These are phyloP conservation scores for Nomada ferruginata DNA, from an alignment of 2,888 invertebrate genomes.

Conservation along the genomic window DNA sequence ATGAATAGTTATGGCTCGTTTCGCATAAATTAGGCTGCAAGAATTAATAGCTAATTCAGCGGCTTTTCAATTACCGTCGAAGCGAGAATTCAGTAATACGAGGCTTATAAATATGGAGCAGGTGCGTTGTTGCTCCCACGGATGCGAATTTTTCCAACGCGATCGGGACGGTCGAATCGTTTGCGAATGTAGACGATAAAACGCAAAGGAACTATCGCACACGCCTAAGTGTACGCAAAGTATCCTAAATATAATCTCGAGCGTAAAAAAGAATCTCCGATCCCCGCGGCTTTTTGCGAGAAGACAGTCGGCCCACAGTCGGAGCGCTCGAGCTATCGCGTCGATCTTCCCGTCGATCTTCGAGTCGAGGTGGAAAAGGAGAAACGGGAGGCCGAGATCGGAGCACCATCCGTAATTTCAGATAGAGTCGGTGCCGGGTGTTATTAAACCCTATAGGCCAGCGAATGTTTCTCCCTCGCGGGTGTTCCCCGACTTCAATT, in stretches of 20 bases:
- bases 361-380: constrained; percentile 30
- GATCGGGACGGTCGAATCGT: neutral
- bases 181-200: neutral
- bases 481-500: constrained; percentile 80
- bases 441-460: constrained; percentile 73
- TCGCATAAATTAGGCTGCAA: constrained; percentile 69
- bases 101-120: constrained; percentile 69
- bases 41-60: constrained; percentile 71
- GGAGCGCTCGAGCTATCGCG: constrained; percentile 36
- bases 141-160: constrained; percentile 16
- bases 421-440: constrained; percentile 70
- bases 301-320: constrained; percentile 18
- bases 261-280: constrained; percentile 22
- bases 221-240: too few species aligned
- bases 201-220: too few species aligned
- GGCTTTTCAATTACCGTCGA: constrained; percentile 69
- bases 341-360: constrained; percentile 50
- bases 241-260: too few species aligned
- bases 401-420: constrained; percentile 68
- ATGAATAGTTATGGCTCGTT: constrained; percentile 70
- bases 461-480: constrained; percentile 74
- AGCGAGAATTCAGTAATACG: constrained; percentile 61
- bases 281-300: constrained; percentile 26
- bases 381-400: constrained; percentile 37
- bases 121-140: constrained; percentile 38